phyloP scores from a whole-genome alignment of 2,888 invertebrate genomes.

The Archips xylosteana region DNA sequence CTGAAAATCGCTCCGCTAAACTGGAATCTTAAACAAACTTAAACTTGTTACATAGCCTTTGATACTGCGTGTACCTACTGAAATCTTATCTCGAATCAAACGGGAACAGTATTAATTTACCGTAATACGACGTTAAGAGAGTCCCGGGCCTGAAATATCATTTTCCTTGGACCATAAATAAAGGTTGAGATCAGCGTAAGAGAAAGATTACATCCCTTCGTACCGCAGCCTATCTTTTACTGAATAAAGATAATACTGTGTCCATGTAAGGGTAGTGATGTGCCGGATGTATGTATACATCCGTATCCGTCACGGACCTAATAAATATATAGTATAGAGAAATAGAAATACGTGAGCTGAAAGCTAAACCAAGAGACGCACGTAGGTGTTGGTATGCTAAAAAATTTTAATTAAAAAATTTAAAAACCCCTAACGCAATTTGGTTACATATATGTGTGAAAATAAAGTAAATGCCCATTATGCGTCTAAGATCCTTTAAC shows the following conservation, averaged over 20 bases:
- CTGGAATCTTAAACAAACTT: slow-evolving; percentile 45
- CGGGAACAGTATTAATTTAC: slow-evolving; percentile 43
- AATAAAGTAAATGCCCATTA: too few relatives aligned
- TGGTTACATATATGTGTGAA: too few relatives aligned
- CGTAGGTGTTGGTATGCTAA: too few relatives aligned
- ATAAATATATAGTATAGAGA: too few relatives aligned
- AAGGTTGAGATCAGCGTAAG: slow-evolving; percentile 55
- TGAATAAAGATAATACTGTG: slow-evolving; percentile 59
- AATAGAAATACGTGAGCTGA: too few relatives aligned
- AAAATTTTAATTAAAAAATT: too few relatives aligned
- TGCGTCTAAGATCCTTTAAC: too few relatives aligned
- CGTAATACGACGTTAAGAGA: slow-evolving; percentile 44
- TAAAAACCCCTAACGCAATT: too few relatives aligned
- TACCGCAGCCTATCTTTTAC: slow-evolving; percentile 53
- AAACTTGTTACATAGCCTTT: slow-evolving; percentile 35
- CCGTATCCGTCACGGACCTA: too few relatives aligned
- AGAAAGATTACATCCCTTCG: slow-evolving; percentile 55
- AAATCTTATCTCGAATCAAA: slow-evolving; percentile 22
- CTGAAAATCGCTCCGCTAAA: slow-evolving; percentile 60
- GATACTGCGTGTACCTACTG: slow-evolving; percentile 22
- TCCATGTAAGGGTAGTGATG: slow-evolving; percentile 47
- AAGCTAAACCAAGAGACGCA: too few relatives aligned
- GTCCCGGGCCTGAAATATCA: slow-evolving; percentile 51
- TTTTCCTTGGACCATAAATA: slow-evolving; percentile 57
- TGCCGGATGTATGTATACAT: too few relatives aligned